Percentiles rank a stretch among this genome's conserved stretches.
Conservation (phyloP, 2,888 invertebrate species). For the Chirona hameri region DNA sequence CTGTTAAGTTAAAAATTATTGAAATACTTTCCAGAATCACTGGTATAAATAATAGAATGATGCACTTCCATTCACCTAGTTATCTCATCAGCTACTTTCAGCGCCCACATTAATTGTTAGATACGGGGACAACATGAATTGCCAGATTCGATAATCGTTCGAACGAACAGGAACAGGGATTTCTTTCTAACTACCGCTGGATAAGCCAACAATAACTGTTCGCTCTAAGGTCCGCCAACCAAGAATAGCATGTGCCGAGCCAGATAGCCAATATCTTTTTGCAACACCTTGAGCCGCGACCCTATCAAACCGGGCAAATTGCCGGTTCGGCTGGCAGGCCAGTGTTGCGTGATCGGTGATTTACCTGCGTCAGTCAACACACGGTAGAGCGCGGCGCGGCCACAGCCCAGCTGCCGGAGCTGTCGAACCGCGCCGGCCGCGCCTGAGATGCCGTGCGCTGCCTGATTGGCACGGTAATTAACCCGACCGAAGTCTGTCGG, state of each 20-base stretch:
- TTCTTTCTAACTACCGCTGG: too few relatives aligned
- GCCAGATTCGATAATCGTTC: too few relatives aligned
- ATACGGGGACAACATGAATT: too few relatives aligned
- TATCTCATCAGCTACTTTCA: too few relatives aligned
- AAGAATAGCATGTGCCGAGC: background rate
- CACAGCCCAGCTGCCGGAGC: background rate
- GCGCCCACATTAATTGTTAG: too few relatives aligned
- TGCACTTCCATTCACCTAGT: too few relatives aligned
- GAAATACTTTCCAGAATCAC: too few relatives aligned
- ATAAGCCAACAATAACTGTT: background rate
- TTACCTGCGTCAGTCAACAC: too few relatives aligned
- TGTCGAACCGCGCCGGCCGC: background rate
- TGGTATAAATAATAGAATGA: too few relatives aligned
- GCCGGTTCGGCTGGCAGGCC: background rate
- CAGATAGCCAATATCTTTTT: conserved; percentile 28
- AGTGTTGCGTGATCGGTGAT: background rate
- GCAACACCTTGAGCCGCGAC: background rate
- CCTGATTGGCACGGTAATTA: conserved; percentile 22
- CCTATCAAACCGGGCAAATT: background rate
- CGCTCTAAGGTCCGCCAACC: background rate
- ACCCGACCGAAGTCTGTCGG: background rate
- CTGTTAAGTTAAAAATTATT: too few relatives aligned
- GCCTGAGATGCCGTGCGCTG: background rate
- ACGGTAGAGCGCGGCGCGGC: background rate
- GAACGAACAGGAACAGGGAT: too few relatives aligned